phyloP scores from a whole-genome alignment of 2,113 vertebrate species.

The Notarius lentiginosus region DNA sequence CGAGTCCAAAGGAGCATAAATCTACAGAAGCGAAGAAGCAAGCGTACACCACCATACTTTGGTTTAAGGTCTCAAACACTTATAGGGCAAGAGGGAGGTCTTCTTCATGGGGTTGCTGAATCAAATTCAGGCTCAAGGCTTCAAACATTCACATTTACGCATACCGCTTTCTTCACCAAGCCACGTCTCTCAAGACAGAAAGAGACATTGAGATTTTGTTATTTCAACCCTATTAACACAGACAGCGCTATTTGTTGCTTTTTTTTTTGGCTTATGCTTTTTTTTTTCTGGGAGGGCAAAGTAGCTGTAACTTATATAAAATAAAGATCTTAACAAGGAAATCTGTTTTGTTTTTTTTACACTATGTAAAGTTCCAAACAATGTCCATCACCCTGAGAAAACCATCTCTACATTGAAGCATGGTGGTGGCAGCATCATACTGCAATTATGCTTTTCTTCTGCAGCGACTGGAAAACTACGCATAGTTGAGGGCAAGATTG shows the following conservation, averaged over 20 bases:
- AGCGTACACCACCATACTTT: background rate
- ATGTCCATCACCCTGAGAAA: background rate
- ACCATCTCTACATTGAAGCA: background rate
- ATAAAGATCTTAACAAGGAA: background rate
- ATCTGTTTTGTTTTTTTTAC: background rate
- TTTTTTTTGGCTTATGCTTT: background rate
- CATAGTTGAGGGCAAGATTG: background rate
- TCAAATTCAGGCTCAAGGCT: background rate
- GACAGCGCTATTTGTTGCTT: background rate
- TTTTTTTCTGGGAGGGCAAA: background rate
- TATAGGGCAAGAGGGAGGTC: background rate
- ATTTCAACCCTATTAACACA: background rate
- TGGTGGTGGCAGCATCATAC: background rate
- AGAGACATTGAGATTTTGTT: background rate
- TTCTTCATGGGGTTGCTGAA: background rate
- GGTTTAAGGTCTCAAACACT: background rate
- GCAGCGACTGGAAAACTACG: background rate
- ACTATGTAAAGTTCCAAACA: background rate
- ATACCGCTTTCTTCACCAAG: background rate
- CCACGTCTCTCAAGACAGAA: background rate
- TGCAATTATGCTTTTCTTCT: background rate
- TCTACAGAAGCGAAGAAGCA: background rate
- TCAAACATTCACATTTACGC: background rate
- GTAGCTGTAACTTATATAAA: background rate
- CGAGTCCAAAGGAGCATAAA: conserved; percentile 1